Evolutionary conservation across 2,888 invertebrate species (phyloP).

Genomic region (Strigamia crassipes): DNA sequence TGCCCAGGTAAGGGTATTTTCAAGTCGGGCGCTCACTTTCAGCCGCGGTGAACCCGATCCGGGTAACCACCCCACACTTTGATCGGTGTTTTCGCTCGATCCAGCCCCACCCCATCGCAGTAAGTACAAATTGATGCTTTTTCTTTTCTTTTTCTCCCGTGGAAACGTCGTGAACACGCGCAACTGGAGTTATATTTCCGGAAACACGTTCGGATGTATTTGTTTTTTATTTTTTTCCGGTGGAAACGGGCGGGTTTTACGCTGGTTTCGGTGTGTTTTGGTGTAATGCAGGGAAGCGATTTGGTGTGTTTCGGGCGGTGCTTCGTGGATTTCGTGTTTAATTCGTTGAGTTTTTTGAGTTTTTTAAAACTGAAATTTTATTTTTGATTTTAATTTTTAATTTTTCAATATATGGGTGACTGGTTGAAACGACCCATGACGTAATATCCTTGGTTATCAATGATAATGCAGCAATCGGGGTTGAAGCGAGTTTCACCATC

Average conservation of each 20-base stretch:
- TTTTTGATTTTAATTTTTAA: too few relatives aligned
- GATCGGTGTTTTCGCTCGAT: background rate
- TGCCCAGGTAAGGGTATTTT: background rate
- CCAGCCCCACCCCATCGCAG: slow-evolving; percentile 17
- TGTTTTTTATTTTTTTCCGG: too few relatives aligned
- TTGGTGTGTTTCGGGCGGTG: background rate
- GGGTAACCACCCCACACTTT: background rate
- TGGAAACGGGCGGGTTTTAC: too few relatives aligned
- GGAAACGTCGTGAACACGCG: too few relatives aligned
- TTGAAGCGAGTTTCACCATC: slow-evolving; percentile 21
- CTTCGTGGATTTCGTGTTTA: background rate
- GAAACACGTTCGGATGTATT: too few relatives aligned
- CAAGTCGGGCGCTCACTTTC: background rate
- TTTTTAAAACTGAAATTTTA: too few relatives aligned
- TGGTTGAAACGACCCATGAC: slow-evolving; percentile 8
- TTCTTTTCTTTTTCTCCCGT: background rate
- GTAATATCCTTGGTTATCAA: slow-evolving; percentile 25
- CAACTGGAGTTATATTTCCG: too few relatives aligned
- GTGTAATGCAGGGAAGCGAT: background rate
- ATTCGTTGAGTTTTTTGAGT: background rate
- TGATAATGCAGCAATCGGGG: slow-evolving; percentile 26
- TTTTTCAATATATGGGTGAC: background rate
- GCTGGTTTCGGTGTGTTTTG: too few relatives aligned
- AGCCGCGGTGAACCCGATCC: background rate
- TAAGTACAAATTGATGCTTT: background rate